Evolutionary conservation across 2,113 vertebrate species (phyloP), one percentile per base, ranked within the genome.

Genomic region (Haliaeetus leucogaster): DNA sequence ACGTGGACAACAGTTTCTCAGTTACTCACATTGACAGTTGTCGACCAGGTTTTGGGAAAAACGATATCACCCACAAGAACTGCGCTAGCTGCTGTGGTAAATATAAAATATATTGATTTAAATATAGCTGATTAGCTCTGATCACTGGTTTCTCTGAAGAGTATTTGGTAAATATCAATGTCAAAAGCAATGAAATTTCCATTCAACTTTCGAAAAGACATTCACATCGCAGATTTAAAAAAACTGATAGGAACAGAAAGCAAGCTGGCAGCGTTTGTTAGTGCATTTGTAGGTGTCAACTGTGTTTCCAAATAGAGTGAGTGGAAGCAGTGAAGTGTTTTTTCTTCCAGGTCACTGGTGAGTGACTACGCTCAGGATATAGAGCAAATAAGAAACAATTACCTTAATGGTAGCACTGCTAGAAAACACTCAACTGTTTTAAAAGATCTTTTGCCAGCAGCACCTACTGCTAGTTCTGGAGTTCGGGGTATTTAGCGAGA

Each of bases 21-120:
- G 92, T 97, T 29, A 77, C 67, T 26, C 96, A 86, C 48, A 25
- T 98, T 7, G 97, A 98, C 91, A 98, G 97, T 52, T 98, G 98
- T 32, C 96, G 16, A 9, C 97, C 98, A 50, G 98, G 98, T 5
- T 98, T 98, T 89, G 98, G 98, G 79, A 98, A 98, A 84, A 97
- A 97, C n/a, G 40, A 93, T 14, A 13, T 92, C 90, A 96, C 71
- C 30, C 98, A 98, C 80, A 93, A 83, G 79, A 97, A 94, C 61
- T 98, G 98, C 0, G 89, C 98, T 32, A 94, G 93, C 65, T 98
- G 98, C 95, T 98, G 98, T 0, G 98, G 98, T 98, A 98, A 98
- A 86, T 95, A 90, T 47, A 19, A 88, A 71, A 67, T 7, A 16
- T 38, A 3, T 14, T 23, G 58, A 38, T 86, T 89, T 36, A 42